Evolutionary conservation across 2,888 invertebrate species (phyloP), one percentile per base, ranked within the genome.

Genomic region (Invenusta paracnida): DNA sequence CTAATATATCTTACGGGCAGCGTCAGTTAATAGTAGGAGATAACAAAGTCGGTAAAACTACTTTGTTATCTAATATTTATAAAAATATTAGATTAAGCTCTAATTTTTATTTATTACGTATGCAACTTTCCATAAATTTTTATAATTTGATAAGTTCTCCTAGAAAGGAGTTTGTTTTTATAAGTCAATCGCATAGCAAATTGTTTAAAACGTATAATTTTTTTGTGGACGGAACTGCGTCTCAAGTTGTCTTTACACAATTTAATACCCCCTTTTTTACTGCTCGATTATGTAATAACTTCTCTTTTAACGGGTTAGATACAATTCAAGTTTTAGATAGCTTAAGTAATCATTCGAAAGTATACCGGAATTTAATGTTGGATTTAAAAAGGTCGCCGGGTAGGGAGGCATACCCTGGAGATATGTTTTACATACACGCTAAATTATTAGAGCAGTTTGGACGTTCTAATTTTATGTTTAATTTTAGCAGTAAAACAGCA

Each of bases 401-500:
- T 66, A 81, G 88, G 5, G 88, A 88, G 66, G 88, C 88, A 5
- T 88, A 88, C 73, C 88, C 88, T 13, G 88, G 88, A 13, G 87
- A 87, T 73, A 86, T 88, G 1, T 88, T 88, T 31, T 88, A 88
- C 67, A 29, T 88, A 2, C 88, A 88, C 79, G 87, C 88, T 25
- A 84, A 86, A 17, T 82, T 88, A 23, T 73, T 88, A 29, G 88
- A 88, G 81, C 66, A 88, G n/a, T 82, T 87, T 25, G 87, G 86
- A 0, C 84, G 83, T 81, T 17, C 88, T 17, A 87, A 67, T 81
- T 85, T 67, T 30, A 83, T 73, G 13, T 29, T 27, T n/a, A 67
- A 67, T 17, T 31, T 82, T n/a, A 86, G 87, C 27, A 87, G 86
- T 11, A 17, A 87, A 17, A 87, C 87, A 13, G 87, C 86, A 23